Conservation (phyloP, 92 coral and sea anemone species). For the Epizoanthus scotinus region DNA sequence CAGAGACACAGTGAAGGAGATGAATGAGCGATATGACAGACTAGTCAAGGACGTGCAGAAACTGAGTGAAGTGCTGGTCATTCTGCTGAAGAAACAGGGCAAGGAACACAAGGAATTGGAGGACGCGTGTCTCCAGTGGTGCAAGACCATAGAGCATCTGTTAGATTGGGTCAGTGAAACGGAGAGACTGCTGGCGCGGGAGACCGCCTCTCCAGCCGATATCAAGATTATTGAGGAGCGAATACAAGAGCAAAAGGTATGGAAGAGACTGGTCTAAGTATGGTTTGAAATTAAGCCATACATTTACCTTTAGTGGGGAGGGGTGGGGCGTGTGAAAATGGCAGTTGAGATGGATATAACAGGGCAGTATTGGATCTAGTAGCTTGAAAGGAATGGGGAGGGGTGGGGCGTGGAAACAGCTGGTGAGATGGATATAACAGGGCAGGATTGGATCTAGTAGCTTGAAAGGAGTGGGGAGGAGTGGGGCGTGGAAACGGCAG, state of each 20-base stretch:
- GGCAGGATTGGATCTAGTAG: no score
- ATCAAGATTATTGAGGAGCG: slow-evolving; percentile 83
- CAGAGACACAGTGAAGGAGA: slow-evolving; percentile 63
- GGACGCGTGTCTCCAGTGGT: slow-evolving; percentile 90
- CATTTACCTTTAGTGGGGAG: not conserved
- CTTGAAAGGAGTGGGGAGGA: not conserved
- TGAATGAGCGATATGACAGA: slow-evolving; percentile 74
- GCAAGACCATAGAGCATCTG: slow-evolving; percentile 87
- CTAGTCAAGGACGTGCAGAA: slow-evolving; percentile 74
- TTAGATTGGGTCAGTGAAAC: slow-evolving; percentile 97
- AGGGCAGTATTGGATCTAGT: no score
- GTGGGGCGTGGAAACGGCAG: not conserved
- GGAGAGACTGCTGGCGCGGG: slow-evolving; percentile 82
- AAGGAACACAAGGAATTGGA: slow-evolving; percentile 86
- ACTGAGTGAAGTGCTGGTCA: slow-evolving; percentile 68
- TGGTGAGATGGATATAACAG: no score
- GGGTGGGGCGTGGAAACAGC: not conserved
- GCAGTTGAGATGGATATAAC: no score
- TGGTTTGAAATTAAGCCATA: not conserved
- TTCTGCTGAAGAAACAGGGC: slow-evolving; percentile 73
- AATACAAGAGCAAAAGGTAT: slow-evolving; percentile 87
- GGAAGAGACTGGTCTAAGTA: not conserved
- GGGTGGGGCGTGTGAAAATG: not conserved
- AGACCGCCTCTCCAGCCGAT: slow-evolving; percentile 91
- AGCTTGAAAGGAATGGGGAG: not conserved